Conservation (phyloP, 2,113 vertebrate genomes). For the Myotis brandtii region DNA sequence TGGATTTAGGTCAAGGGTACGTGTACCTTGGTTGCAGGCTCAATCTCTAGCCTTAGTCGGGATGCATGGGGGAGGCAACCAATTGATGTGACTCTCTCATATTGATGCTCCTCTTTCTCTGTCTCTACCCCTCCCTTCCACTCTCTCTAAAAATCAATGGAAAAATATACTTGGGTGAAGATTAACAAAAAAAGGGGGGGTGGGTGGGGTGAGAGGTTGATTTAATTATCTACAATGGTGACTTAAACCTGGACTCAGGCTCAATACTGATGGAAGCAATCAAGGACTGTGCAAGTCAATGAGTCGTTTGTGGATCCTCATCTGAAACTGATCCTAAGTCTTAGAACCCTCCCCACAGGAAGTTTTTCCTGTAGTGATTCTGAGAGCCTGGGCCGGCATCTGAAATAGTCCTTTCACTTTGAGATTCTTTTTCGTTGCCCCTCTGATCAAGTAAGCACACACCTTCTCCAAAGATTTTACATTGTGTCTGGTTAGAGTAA, state of each 20-base stretch:
- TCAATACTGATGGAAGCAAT: slow-evolving; percentile 99
- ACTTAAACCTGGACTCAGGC: slow-evolving; percentile 98
- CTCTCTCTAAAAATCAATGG: too few relatives aligned
- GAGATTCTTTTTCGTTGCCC: slow-evolving; percentile 97
- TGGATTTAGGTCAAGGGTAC: too few relatives aligned
- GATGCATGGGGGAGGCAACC: too few relatives aligned
- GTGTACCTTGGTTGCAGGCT: too few relatives aligned
- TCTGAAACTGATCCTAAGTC: slow-evolving; percentile 99
- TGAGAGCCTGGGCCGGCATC: slow-evolving; percentile 99
- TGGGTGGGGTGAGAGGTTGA: too few relatives aligned
- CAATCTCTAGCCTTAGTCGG: too few relatives aligned
- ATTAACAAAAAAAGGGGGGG: too few relatives aligned
- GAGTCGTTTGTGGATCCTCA: slow-evolving; percentile 98
- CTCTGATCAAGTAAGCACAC: slow-evolving; percentile 96
- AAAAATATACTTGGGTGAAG: too few relatives aligned
- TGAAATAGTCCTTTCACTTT: slow-evolving; percentile 98
- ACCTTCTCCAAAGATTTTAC: slow-evolving; percentile 98
- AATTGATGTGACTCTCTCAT: too few relatives aligned
- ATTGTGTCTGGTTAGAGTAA: slow-evolving; percentile 96
- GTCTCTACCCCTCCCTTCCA: too few relatives aligned
- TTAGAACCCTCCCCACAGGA: slow-evolving; percentile 98
- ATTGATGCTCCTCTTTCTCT: too few relatives aligned
- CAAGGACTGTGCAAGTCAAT: slow-evolving; percentile 98
- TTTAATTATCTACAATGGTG: slow-evolving; percentile 95
- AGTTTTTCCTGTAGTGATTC: slow-evolving; percentile 97